These are phyloP conservation scores for Pipa parva DNA, from an alignment of 2,113 vertebrate genomes.

Conservation along the genomic window DNA sequence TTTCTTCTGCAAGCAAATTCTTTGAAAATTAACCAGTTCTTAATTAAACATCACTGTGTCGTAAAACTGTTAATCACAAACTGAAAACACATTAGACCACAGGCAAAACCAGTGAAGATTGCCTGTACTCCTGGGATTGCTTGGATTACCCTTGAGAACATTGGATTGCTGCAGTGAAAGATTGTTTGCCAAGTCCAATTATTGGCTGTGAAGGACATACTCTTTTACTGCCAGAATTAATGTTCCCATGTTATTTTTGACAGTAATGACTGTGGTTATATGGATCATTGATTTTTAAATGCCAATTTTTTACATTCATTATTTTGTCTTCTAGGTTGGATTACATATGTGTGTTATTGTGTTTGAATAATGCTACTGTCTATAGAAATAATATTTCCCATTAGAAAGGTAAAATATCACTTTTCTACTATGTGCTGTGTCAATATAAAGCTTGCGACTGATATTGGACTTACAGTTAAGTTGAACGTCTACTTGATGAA, in stretches of 20 bases:
- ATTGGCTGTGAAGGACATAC: neutral
- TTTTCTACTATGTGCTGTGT: too few relatives aligned
- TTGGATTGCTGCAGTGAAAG: neutral
- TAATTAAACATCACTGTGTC: too few relatives aligned
- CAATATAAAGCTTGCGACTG: too few relatives aligned
- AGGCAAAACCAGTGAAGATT: neutral
- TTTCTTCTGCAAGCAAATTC: too few relatives aligned
- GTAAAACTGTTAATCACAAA: too few relatives aligned
- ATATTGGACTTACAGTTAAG: too few relatives aligned
- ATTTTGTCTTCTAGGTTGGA: neutral
- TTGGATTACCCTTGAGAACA: neutral
- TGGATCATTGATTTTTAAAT: slow-evolving; percentile 1
- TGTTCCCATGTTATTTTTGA: neutral
- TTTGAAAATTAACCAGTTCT: too few relatives aligned
- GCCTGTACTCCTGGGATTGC: neutral
- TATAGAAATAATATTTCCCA: too few relatives aligned
- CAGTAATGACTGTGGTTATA: slow-evolving; percentile 1
- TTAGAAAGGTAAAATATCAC: slow-evolving; percentile 8
- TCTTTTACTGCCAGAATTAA: neutral
- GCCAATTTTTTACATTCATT: slow-evolving; percentile 1
- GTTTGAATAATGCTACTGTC: neutral
- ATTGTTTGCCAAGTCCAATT: neutral
- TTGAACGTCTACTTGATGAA: too few relatives aligned
- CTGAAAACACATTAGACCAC: neutral
- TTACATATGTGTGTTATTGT: slow-evolving; percentile 1